A percentile compares a stretch with the other conserved stretches of the same genome.
These are phyloP conservation scores for Actias luna DNA, from an alignment of 2,888 invertebrate species.

Conservation along the genomic window DNA sequence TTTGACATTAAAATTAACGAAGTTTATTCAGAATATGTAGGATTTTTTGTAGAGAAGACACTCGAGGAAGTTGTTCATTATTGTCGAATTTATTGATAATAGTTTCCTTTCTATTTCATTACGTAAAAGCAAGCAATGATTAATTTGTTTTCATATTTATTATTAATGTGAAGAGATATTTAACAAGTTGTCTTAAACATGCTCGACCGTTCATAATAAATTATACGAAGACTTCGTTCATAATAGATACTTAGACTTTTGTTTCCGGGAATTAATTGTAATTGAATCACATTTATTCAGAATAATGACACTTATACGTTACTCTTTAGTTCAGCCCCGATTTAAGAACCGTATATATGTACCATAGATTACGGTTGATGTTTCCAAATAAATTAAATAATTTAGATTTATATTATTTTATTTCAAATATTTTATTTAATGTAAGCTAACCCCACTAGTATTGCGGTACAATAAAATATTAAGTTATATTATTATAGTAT, in stretches of 20 bases:
- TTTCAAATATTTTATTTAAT: no score
- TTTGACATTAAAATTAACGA: no score
- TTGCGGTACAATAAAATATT: no score
- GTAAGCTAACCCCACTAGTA: no score
- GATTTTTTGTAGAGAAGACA: not conserved
- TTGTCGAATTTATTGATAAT: not conserved
- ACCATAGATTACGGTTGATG: no score
- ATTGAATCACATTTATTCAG: not conserved
- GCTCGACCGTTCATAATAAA: slow-evolving; percentile 33
- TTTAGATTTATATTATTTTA: no score
- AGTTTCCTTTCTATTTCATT: not conserved
- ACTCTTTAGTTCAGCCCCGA: no score
- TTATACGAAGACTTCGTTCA: slow-evolving; percentile 34
- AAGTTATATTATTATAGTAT: no score
- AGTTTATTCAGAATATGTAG: not conserved
- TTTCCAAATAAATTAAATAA: no score
- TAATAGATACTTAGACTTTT: slow-evolving; percentile 37
- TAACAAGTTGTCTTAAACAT: slow-evolving; percentile 19
- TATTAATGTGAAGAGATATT: slow-evolving; percentile 34
- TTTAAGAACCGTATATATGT: no score
- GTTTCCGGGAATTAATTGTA: slow-evolving; percentile 27
- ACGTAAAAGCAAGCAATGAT: slow-evolving; percentile 24
- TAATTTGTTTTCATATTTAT: slow-evolving; percentile 38
- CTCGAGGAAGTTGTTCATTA: not conserved
- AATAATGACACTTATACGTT: no score